Conservation (phyloP, 1,140 invertebrate genomes). For the Drosophila serrata region DNA sequence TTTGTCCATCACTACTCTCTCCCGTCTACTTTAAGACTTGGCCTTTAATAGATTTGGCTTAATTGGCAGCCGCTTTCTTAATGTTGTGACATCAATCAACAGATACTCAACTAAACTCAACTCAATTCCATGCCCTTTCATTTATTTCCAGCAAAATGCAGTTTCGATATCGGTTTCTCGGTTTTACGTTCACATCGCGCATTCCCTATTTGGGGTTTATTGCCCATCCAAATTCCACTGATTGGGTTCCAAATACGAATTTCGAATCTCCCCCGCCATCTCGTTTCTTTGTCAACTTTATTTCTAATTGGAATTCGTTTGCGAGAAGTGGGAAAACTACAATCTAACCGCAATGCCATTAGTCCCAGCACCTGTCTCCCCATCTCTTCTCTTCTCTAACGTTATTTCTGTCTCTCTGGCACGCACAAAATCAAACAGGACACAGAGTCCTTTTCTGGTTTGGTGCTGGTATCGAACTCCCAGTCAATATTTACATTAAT, state of each 20-base stretch:
- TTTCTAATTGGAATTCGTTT: constrained; percentile 62
- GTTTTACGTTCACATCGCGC: constrained; percentile 32
- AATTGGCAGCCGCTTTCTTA: constrained; percentile 75
- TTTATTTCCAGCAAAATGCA: constrained; percentile 22
- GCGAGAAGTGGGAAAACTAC: constrained; percentile 19
- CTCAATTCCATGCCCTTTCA: constrained; percentile 34
- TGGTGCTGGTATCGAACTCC: constrained; percentile 58
- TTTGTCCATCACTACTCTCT: constrained; percentile 7
- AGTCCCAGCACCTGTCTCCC: constrained; percentile 29
- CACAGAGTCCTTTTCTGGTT: constrained; percentile 16
- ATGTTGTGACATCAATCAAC: constrained; percentile 80
- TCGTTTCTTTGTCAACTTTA: constrained; percentile 46
- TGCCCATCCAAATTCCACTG: constrained; percentile 14
- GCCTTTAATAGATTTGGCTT: constrained; percentile 72
- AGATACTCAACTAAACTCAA: constrained; percentile 54
- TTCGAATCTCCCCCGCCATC: constrained; percentile 12
- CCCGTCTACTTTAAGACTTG: not conserved
- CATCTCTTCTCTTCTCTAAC: not conserved
- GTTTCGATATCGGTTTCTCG: constrained; percentile 41
- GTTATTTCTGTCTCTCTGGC: not conserved
- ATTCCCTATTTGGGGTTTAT: constrained; percentile 53
- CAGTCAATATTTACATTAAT: constrained; percentile 81
- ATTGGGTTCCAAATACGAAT: constrained; percentile 30
- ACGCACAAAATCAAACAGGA: constrained; percentile 47
- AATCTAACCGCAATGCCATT: constrained; percentile 69